Conservation (phyloP, 2,113 vertebrate species). For the Paradoxurus hermaphroditus region DNA sequence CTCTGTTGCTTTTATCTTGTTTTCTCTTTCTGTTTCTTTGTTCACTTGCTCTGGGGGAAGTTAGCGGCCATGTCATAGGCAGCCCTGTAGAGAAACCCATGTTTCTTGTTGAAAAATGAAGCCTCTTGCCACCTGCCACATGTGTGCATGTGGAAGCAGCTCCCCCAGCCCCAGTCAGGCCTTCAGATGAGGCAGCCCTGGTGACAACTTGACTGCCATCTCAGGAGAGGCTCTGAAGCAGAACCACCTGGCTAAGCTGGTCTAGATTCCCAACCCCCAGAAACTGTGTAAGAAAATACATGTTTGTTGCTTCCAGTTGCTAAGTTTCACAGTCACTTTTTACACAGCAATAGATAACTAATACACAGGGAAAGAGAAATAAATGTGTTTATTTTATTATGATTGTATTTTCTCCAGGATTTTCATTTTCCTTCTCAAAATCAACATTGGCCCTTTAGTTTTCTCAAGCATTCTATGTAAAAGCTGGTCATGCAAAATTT, state of each 20-base stretch:
- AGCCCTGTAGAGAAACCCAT: not conserved
- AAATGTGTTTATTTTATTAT: not conserved
- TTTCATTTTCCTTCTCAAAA: constrained; percentile 27
- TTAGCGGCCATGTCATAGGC: not conserved
- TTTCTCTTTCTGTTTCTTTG: not conserved
- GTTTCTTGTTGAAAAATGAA: not conserved
- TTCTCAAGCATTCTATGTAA: not conserved
- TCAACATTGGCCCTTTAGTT: not conserved
- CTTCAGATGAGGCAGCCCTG: not conserved
- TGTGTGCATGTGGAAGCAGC: not conserved
- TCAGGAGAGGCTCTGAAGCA: not conserved
- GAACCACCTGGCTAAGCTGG: not conserved
- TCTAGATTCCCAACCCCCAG: not conserved
- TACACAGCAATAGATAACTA: not conserved
- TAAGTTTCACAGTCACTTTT: not conserved
- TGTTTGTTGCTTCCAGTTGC: not conserved
- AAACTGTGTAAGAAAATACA: not conserved
- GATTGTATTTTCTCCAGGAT: not conserved
- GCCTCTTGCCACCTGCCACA: not conserved
- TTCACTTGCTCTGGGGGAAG: not conserved
- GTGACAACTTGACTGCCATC: not conserved
- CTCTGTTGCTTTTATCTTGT: not conserved
- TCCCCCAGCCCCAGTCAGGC: not conserved
- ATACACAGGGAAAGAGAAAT: not conserved
- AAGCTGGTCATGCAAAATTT: not conserved